A percentile compares a stretch with the other conserved stretches of the same genome.
Evolutionary conservation across 2,113 vertebrate genomes (phyloP).

Genomic region (Pongo abelii): DNA sequence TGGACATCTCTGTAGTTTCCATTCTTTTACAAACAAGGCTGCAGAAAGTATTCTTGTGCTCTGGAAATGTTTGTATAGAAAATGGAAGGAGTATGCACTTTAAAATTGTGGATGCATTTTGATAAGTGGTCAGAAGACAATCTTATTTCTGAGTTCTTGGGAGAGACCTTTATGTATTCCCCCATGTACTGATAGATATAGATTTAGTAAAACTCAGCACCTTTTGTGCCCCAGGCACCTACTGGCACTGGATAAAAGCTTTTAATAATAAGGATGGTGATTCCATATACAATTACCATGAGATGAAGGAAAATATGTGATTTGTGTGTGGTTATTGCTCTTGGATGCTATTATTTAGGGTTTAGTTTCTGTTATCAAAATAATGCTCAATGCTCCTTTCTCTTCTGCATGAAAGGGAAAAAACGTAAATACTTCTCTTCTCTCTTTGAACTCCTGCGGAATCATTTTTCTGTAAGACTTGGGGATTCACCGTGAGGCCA

Average conservation of each 20-base stretch:
- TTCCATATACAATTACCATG: neutral
- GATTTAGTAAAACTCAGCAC: neutral
- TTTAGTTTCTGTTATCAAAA: conserved; percentile 65
- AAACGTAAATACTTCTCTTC: conserved; percentile 24
- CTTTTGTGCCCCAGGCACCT: neutral
- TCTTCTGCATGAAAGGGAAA: conserved; percentile 28
- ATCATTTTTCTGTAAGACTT: neutral
- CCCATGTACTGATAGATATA: neutral
- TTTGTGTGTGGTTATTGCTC: neutral
- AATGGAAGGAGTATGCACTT: neutral
- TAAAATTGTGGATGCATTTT: neutral
- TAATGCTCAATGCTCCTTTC: neutral
- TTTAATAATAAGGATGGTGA: conserved; percentile 12
- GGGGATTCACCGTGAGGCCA: conserved; percentile 45
- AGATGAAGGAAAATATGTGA: conserved; percentile 51
- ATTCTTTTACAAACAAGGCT: neutral
- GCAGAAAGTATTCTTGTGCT: neutral
- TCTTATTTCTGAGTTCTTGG: conserved; percentile 6
- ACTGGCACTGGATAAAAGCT: conserved; percentile 29
- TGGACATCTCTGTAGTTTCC: neutral
- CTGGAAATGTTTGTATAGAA: neutral
- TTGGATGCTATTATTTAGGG: conserved; percentile 35
- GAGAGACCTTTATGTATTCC: neutral
- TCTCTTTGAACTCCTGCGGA: conserved; percentile 13
- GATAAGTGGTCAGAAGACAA: neutral